Conservation (phyloP, 2,888 invertebrate species). For the Corythucha ciliata region DNA sequence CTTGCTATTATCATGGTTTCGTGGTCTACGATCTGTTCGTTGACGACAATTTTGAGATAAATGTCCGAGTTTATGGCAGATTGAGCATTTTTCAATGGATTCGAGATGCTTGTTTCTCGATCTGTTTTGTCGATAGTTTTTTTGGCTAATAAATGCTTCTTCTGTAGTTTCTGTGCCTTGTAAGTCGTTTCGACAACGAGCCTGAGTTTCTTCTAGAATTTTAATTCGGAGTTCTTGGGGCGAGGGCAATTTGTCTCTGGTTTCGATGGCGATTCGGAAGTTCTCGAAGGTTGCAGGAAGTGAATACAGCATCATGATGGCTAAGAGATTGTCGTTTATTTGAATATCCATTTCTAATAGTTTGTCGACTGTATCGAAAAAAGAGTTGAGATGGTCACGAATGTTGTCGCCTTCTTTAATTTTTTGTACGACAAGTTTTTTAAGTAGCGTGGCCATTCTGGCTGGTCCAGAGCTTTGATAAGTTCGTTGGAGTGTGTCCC, state of each 20-base stretch:
- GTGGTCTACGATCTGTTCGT: too few relatives aligned
- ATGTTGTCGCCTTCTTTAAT: slow-evolving; percentile 39
- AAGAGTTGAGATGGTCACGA: slow-evolving; percentile 38
- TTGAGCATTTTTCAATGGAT: too few relatives aligned
- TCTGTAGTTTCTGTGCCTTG: too few relatives aligned
- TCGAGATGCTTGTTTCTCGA: too few relatives aligned
- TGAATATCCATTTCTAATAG: slow-evolving; percentile 34
- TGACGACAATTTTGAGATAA: too few relatives aligned
- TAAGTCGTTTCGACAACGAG: too few relatives aligned
- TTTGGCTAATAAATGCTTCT: too few relatives aligned
- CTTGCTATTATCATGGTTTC: too few relatives aligned
- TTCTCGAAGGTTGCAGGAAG: neutral
- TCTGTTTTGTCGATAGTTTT: too few relatives aligned
- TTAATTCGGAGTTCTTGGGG: slow-evolving; percentile 37
- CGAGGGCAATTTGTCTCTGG: slow-evolving; percentile 37
- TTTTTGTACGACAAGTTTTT: slow-evolving; percentile 33
- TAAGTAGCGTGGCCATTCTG: slow-evolving; percentile 6
- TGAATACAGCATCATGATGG: slow-evolving; percentile 33
- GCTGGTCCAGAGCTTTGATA: slow-evolving; percentile 1
- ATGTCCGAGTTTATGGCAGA: too few relatives aligned
- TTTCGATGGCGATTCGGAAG: slow-evolving; percentile 37
- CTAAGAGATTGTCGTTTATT: slow-evolving; percentile 25
- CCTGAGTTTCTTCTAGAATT: slow-evolving; percentile 17
- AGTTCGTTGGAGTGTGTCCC: neutral
- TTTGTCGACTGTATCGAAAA: slow-evolving; percentile 38